A percentile compares a stretch with the other conserved stretches of the same genome.
Evolutionary conservation across 1,140 invertebrate genomes (phyloP).

Genomic region (Sarcophaga bullata): DNA sequence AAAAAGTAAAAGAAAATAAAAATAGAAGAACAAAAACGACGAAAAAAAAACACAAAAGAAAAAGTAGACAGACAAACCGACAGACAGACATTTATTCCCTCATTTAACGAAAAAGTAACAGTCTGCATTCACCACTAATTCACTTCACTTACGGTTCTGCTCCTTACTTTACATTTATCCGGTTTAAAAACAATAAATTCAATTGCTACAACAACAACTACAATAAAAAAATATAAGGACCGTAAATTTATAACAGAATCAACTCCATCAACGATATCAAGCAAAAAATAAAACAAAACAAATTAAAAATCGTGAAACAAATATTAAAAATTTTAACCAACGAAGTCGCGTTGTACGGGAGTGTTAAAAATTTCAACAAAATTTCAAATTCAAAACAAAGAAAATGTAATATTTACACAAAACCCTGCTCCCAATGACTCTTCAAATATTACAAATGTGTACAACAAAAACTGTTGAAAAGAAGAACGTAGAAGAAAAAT

Average conservation of each 20-base stretch:
- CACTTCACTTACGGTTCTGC: no score
- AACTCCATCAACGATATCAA: neutral
- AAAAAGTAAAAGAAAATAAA: neutral
- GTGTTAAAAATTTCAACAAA: conserved; percentile 18
- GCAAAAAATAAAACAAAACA: conserved; percentile 15
- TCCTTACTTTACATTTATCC: conserved; percentile 34
- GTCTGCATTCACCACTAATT: neutral
- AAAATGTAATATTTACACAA: neutral
- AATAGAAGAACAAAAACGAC: neutral
- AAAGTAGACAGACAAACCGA: neutral
- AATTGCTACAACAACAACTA: conserved; percentile 4
- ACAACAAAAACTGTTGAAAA: no score
- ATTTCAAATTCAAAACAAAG: neutral
- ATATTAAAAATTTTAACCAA: neutral
- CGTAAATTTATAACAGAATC: neutral
- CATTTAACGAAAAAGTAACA: conserved; percentile 28
- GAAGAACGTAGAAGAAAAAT: neutral
- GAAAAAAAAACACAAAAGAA: neutral
- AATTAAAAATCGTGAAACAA: neutral
- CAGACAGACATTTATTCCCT: conserved; percentile 2
- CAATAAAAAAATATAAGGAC: conserved; percentile 17
- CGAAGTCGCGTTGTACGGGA: conserved; percentile 33
- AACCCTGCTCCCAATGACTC: no score
- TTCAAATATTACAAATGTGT: no score
- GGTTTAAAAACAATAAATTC: conserved; percentile 20